Base-by-base conservation (phyloP, 2,797 vertebrate genomes). In the Bovichtus diacanthus region DNA sequence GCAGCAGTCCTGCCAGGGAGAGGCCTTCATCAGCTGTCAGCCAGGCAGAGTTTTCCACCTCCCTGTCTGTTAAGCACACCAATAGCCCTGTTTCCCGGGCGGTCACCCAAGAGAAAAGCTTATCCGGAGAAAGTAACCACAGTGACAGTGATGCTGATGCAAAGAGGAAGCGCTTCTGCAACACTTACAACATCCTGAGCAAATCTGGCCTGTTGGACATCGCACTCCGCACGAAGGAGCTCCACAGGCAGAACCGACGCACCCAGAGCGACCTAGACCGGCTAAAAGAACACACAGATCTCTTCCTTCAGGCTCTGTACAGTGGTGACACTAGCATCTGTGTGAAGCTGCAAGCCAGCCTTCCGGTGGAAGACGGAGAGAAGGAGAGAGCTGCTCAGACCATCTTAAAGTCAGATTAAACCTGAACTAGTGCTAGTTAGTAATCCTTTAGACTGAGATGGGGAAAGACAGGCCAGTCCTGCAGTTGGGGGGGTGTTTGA, bases 201-300 rank as follows among this genome's bases (percentile, higher is more conserved):
- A 94, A 94, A 65, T 98, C 97, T 0, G 97, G 97, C 0, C 88
- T 99, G 88, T 93, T 99, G 71, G 96, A 96, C 91, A 98, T 98
- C 78, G 97, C 97, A 2, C 92, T 99, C n/a, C 96, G 97, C 78
- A 97, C 96, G 46, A 98, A 98, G 93, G 97, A 98, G 88, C 87
- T 98, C 61, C 96, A 97, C 70, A 94, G 96, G 63, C 96, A 97
- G 90, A 99, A 98, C 92, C 95, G 96, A 12, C 94, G 95, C 78
- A 96, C 96, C 0, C 97, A 98, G 90, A 87, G 59, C 0, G 96
- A 99, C 81, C 87, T 99, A 27, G 96, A 98, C 66, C 93, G 88
- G 25, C 95, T 99, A 11, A 96, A 95, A 66, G 93, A 96, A 49
- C 96, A 98, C 78, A 96, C 96, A 0, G 92, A 93, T 64, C 94